Evolutionary conservation across 2,797 vertebrate species (phyloP), one percentile per base, ranked within the genome.

Genomic region (Pipistrellus kuhlii): DNA sequence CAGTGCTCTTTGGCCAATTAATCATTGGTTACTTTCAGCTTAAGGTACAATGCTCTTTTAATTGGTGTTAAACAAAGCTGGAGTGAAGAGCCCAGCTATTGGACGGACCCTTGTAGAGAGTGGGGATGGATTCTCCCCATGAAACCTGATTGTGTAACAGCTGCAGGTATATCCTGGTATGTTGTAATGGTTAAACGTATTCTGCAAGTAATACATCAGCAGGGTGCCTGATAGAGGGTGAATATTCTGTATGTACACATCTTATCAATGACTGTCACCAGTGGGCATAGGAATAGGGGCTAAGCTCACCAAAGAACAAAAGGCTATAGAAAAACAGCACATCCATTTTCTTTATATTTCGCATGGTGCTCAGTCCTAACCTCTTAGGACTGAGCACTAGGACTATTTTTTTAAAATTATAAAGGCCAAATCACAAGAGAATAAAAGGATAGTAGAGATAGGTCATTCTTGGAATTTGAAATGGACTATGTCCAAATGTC

Each of bases 391-490:
- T 23, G 84, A 87, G 62, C 48, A 82, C 44, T n/a, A 76, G 41
- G 66, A 30, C 10, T 80, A 10, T 53, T 48, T 38, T 48, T 38
- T 76, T 76, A 32, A 86, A 51, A 46, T 92, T 91, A 46, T 15
- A 25, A 89, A 94, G 82, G 13, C 51, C 73, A 88, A 68, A 93
- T 85, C n/a, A 85, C n/a, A 94, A 81, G 30, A 71, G 82, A 46
- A 84, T 57, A 75, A 57, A 75, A 91, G n/a, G 17, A 41, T 51
- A 55, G 27, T 21, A 10, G 75, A 51, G 23, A 88, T 41, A 88
- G 21, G 15, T 14, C 30, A 80, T 66, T 53, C 64, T 95, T 95
- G 75, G 90, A 94, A 95, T 94, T 78, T 77, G 71, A 93, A 78
- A 44, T 80, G 78, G 51, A 51, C 38, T 62, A 11, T 27, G 20